A percentile compares a stretch with the other conserved stretches of the same genome.
These are phyloP conservation scores for Sander lucioperca DNA, from an alignment of 2,113 vertebrate genomes.

Conservation along the genomic window DNA sequence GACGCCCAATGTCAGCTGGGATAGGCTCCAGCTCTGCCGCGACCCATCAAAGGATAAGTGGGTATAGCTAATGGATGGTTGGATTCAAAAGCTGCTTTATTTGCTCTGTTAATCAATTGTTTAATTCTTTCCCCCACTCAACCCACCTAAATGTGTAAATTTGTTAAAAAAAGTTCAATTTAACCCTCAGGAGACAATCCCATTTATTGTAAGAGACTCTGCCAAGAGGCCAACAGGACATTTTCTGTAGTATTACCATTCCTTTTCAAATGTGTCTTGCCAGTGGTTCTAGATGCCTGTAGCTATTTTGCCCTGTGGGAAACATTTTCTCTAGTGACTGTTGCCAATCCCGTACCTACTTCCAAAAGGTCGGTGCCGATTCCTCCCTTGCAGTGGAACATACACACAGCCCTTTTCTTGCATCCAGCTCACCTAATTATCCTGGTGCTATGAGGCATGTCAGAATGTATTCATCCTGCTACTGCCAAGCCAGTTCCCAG, in stretches of 20 bases:
- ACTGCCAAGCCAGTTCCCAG: slow-evolving; percentile 63
- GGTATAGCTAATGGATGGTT: background rate
- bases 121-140: background rate
- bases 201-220: slow-evolving; percentile 56
- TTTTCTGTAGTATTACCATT: slow-evolving; percentile 53
- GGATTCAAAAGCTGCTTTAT: background rate
- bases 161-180: slow-evolving; percentile 38
- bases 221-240: slow-evolving; percentile 58
- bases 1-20: background rate
- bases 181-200: slow-evolving; percentile 39
- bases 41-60: background rate
- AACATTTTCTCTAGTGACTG: slow-evolving; percentile 68
- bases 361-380: slow-evolving; percentile 73
- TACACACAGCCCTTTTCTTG: slow-evolving; percentile 60
- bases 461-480: slow-evolving; percentile 67
- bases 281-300: slow-evolving; percentile 58
- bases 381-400: slow-evolving; percentile 64
- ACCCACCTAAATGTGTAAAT: background rate
- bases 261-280: slow-evolving; percentile 59
- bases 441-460: slow-evolving; percentile 79
- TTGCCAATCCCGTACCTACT: slow-evolving; percentile 73
- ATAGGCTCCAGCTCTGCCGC: background rate
- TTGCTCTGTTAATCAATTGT: background rate
- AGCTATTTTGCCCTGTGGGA: slow-evolving; percentile 78
- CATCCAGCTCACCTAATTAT: slow-evolving; percentile 83